phyloP scores from a whole-genome alignment of 2,797 vertebrate species.

The Tympanoctomys barrerae region DNA sequence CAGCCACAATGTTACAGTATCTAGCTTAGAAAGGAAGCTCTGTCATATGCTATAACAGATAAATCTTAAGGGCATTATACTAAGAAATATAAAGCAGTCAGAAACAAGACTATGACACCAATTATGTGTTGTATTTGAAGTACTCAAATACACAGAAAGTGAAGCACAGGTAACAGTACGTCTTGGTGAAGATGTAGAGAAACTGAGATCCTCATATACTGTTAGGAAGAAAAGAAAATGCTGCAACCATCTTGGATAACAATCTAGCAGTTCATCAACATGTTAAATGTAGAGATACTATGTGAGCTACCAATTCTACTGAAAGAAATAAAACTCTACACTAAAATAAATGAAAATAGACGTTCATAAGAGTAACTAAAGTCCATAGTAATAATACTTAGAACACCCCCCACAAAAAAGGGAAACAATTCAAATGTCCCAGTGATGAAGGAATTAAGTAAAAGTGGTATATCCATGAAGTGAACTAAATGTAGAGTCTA shows the following conservation, averaged over 20 bases:
- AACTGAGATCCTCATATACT: not conserved
- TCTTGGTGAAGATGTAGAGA: not conserved
- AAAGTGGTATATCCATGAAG: not conserved
- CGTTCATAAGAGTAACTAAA: not conserved
- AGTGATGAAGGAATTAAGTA: not conserved
- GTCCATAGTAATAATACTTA: not conserved
- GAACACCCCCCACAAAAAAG: not conserved
- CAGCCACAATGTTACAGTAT: not conserved
- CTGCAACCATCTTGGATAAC: not conserved
- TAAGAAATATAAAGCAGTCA: slow-evolving; percentile 35
- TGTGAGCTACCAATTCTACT: not conserved
- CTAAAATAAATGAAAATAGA: not conserved
- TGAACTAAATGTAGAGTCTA: not conserved
- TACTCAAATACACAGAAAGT: not conserved
- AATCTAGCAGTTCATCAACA: not conserved
- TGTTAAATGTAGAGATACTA: not conserved
- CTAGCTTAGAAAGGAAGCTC: not conserved
- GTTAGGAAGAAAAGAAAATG: not conserved
- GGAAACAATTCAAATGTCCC: not conserved
- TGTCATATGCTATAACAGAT: not conserved
- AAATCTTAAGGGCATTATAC: slow-evolving; percentile 12
- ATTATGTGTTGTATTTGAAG: not conserved
- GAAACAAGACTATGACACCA: not conserved
- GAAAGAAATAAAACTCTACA: not conserved
- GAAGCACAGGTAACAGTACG: not conserved